Evolutionary conservation across 2,113 vertebrate genomes (phyloP), one percentile per base, ranked within the genome.

Genomic region (Dasyurus viverrinus): DNA sequence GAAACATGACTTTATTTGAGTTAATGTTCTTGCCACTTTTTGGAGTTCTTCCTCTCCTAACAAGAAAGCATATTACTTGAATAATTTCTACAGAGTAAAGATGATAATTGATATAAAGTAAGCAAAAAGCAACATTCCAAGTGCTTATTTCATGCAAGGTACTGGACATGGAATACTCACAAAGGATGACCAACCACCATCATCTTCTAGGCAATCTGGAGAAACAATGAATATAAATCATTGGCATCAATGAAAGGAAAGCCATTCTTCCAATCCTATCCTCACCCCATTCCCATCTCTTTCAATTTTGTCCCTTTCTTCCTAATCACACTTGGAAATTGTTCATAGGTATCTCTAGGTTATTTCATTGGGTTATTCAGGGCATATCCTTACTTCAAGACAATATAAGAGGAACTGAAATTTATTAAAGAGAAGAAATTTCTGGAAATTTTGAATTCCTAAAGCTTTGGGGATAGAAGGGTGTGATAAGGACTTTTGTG

Each of bases 161-260:
- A 42, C 19, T 84, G 68, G 36, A 1, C 89, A 24, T 23, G 0
- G 54, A 9, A 93, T 98, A 99, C 99, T 99, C 98, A 99, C 99
- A 98, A 99, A 99, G 0, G 99, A 99, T 0, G 97, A 99, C 99
- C 99, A 99, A 90, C 98, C 99, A 12, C 98, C 98, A 0, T 96
- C 98, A 0, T 99, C 99, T 1, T 97, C 96, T 0, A 95, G 94
- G 0, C 96, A 98, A 24, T 98, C 98, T 99, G 98, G 0, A 54
- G 92, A 54, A 92, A 93, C 95, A 98, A 95, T 53, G 9, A 92
- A 25, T 89, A 92, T 0, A 11, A n/a, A 30, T 25, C 4, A 6
- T 96, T n/a, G 95, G 93, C 3, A 90, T 54, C 30, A 0, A 48
- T 48, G 48, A 48, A 48, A 55, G n/a, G 48, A 22, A 53, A 57